Percentiles rank a stretch among this genome's conserved stretches.
phyloP scores from a whole-genome alignment of 2,113 vertebrate genomes.

The Xenus cinereus region DNA sequence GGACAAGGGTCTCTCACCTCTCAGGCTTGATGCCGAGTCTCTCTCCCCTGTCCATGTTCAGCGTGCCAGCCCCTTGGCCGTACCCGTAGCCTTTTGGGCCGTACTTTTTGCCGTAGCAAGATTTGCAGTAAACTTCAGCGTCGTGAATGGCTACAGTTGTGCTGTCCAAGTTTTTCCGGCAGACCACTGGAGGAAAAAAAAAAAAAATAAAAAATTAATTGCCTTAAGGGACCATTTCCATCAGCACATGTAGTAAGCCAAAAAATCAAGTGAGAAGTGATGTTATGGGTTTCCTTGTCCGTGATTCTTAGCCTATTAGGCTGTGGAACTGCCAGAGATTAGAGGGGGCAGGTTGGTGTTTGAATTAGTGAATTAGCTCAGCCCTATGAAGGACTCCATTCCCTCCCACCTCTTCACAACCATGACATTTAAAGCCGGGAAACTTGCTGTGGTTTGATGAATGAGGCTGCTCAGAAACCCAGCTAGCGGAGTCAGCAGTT shows the following conservation, averaged over 20 bases:
- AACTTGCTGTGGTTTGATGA: constrained; percentile 34
- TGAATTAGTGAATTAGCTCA: not conserved
- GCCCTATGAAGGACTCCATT: not conserved
- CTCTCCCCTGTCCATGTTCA: constrained; percentile 93
- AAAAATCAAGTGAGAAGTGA: not conserved
- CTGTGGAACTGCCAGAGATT: not conserved
- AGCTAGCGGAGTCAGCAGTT: constrained; percentile 22
- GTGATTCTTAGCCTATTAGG: not conserved
- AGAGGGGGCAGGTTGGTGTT: not conserved
- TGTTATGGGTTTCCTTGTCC: not conserved
- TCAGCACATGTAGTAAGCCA: not conserved
- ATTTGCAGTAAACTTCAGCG: constrained; percentile 92
- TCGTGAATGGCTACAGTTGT: constrained; percentile 90
- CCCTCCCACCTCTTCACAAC: not conserved
- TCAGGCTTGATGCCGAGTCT: constrained; percentile 91
- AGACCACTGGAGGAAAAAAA: constrained; percentile 80
- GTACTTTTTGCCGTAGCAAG: constrained; percentile 94
- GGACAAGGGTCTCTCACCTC: constrained; percentile 74
- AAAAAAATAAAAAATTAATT: not conserved
- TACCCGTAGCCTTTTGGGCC: constrained; percentile 94
- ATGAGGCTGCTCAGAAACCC: not conserved
- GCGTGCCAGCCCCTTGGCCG: constrained; percentile 88
- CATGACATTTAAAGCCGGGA: constrained; percentile 49
- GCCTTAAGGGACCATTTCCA: not conserved
- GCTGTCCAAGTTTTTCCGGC: constrained; percentile 92